Conservation (phyloP, 2,113 vertebrate species). For the Proteles cristata region DNA sequence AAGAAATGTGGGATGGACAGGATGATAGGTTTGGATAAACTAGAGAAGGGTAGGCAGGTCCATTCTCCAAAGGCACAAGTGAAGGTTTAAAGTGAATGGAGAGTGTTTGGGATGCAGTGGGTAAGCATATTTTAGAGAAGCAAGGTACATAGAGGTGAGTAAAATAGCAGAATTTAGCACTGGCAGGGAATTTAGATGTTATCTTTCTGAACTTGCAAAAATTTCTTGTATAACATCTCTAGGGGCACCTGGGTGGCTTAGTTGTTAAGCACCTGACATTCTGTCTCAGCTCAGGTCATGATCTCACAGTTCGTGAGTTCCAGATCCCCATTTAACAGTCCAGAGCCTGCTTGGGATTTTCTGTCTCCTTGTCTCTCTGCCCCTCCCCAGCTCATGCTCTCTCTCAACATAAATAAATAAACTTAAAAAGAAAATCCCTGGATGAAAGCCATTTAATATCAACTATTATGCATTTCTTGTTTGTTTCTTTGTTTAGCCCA, state of each 20-base stretch:
- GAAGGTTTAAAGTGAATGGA: not conserved
- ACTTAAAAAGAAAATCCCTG: not conserved
- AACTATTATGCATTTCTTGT: not conserved
- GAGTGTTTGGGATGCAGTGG: not conserved
- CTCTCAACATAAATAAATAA: too few relatives aligned
- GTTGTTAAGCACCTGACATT: too few relatives aligned
- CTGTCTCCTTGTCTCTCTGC: too few relatives aligned
- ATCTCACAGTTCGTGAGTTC: too few relatives aligned
- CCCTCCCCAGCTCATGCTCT: too few relatives aligned
- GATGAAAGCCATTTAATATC: not conserved
- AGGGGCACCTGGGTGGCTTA: too few relatives aligned
- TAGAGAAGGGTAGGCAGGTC: not conserved
- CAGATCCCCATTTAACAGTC: too few relatives aligned
- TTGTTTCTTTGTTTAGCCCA: not conserved
- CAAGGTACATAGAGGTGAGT: not conserved
- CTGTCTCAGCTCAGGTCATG: too few relatives aligned
- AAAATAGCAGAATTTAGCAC: not conserved
- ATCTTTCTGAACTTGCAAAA: not conserved
- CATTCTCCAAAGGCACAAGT: not conserved
- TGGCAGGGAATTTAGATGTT: not conserved
- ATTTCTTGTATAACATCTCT: conserved; percentile 19
- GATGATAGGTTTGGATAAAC: not conserved
- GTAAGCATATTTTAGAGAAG: not conserved
- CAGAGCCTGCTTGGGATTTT: too few relatives aligned
- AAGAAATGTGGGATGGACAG: not conserved